These are phyloP conservation scores for Drosophila kanapiae DNA, from an alignment of 1,140 invertebrate species.

Conservation along the genomic window DNA sequence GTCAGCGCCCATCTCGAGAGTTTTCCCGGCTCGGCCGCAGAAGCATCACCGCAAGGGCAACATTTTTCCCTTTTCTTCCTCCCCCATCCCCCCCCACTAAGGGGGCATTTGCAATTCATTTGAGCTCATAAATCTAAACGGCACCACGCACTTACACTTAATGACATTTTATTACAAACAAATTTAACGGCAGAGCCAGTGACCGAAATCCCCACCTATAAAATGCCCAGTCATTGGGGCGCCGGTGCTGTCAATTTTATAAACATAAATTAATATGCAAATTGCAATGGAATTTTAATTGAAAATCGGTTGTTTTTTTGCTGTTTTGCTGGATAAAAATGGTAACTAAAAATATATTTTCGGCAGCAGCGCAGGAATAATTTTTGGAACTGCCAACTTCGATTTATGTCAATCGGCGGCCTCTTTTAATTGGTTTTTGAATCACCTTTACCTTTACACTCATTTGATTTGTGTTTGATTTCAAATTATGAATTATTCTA, in stretches of 20 bases:
- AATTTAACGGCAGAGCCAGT: slow-evolving; percentile 30
- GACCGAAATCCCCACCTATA: slow-evolving; percentile 4
- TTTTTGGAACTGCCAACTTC: slow-evolving; percentile 12
- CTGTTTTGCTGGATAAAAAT: not conserved
- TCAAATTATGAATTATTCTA: not conserved
- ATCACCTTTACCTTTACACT: not conserved
- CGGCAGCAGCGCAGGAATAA: not conserved
- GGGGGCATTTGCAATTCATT: slow-evolving; percentile 38
- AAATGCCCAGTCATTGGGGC: slow-evolving; percentile 1
- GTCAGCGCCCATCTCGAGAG: slow-evolving; percentile 22
- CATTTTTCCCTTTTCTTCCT: not conserved
- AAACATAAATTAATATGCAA: slow-evolving; percentile 73
- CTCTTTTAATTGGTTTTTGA: slow-evolving; percentile 4
- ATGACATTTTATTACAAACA: slow-evolving; percentile 76
- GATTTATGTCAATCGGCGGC: not conserved
- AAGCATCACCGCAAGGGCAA: slow-evolving; percentile 36
- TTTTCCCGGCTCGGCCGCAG: slow-evolving; percentile 19
- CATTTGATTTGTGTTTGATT: not conserved
- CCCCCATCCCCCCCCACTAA: not conserved
- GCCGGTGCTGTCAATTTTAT: slow-evolving; percentile 41
- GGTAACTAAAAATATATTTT: slow-evolving; percentile 11
- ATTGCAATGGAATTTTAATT: slow-evolving; percentile 60
- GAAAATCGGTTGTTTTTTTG: slow-evolving; percentile 33
- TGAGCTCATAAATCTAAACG: slow-evolving; percentile 66
- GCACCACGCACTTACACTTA: slow-evolving; percentile 60